phyloP scores from a whole-genome alignment of 1,140 invertebrate genomes.

The Stenopsyche tienmushanensis region DNA sequence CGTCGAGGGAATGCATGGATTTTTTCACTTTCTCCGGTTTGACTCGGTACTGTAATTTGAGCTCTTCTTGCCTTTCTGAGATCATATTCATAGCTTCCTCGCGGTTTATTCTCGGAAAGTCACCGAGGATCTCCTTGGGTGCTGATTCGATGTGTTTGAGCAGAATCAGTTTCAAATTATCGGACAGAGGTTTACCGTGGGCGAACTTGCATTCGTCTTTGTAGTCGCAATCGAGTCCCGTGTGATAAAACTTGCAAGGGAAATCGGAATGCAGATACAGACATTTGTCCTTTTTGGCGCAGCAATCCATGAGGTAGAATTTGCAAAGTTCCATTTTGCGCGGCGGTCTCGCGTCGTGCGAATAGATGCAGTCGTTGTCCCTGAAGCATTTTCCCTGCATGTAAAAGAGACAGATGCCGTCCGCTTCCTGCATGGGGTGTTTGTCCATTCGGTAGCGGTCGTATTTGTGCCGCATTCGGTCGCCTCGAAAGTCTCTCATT shows the following conservation, averaged over 20 bases:
- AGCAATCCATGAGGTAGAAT: slow-evolving; percentile 94
- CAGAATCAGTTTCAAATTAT: slow-evolving; percentile 67
- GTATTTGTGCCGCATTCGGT: slow-evolving; percentile 25
- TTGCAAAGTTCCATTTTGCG: slow-evolving; percentile 95
- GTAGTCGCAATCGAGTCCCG: slow-evolving; percentile 83
- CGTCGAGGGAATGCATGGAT: slow-evolving; percentile 58
- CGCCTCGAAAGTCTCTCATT: slow-evolving; percentile 27
- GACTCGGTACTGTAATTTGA: slow-evolving; percentile 58
- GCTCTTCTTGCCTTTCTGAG: slow-evolving; percentile 65
- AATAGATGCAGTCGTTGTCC: slow-evolving; percentile 73
- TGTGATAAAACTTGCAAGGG: slow-evolving; percentile 96
- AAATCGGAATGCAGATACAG: slow-evolving; percentile 96
- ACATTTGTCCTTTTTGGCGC: slow-evolving; percentile 93
- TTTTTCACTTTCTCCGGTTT: slow-evolving; percentile 49
- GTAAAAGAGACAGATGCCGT: slow-evolving; percentile 75
- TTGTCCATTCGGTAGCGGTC: slow-evolving; percentile 48
- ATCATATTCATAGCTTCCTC: slow-evolving; percentile 73
- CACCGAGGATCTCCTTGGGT: slow-evolving; percentile 85
- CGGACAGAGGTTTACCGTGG: slow-evolving; percentile 79
- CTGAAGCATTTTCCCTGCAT: slow-evolving; percentile 88
- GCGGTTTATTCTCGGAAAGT: slow-evolving; percentile 78
- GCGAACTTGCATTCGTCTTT: slow-evolving; percentile 88
- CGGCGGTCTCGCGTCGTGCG: slow-evolving; percentile 79
- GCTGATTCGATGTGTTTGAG: slow-evolving; percentile 86
- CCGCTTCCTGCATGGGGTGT: slow-evolving; percentile 62